Conservation (phyloP, 2,888 invertebrate genomes). For the Cheilosia urbana region DNA sequence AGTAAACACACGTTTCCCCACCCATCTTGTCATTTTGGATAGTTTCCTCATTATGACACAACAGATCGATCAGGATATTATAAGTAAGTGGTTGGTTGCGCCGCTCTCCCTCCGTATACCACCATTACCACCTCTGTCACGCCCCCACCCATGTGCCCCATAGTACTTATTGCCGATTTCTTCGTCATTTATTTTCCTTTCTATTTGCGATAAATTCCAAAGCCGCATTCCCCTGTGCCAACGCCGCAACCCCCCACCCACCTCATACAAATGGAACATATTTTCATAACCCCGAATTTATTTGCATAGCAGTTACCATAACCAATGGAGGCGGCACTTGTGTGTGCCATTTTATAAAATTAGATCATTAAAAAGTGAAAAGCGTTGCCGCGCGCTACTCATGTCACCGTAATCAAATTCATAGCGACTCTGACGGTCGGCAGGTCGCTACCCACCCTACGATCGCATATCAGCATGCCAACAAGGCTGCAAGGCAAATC, state of each 20-base stretch:
- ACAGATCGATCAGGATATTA: not conserved
- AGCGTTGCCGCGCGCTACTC: slow-evolving; percentile 40
- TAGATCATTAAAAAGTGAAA: slow-evolving; percentile 76
- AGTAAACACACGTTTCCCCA: no score
- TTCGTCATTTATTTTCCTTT: slow-evolving; percentile 53
- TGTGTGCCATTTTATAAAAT: slow-evolving; percentile 74
- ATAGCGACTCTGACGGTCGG: slow-evolving; percentile 41
- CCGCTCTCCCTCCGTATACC: not conserved
- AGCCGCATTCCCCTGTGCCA: not conserved
- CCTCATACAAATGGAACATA: slow-evolving; percentile 40
- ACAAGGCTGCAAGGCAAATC: slow-evolving; percentile 69
- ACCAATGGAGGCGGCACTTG: slow-evolving; percentile 62
- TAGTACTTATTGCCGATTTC: slow-evolving; percentile 63
- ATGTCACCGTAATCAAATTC: slow-evolving; percentile 71
- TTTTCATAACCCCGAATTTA: slow-evolving; percentile 64
- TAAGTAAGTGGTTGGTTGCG: not conserved
- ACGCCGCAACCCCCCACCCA: not conserved
- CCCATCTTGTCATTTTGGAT: not conserved
- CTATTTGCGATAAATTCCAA: slow-evolving; percentile 11
- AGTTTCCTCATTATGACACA: no score
- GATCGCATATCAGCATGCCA: not conserved
- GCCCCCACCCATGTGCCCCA: not conserved
- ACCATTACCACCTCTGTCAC: not conserved
- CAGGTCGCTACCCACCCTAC: not conserved
- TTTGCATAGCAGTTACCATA: slow-evolving; percentile 70